Evolutionary conservation across 2,797 vertebrate species (phyloP).

Genomic region (Galago senegalensis): DNA sequence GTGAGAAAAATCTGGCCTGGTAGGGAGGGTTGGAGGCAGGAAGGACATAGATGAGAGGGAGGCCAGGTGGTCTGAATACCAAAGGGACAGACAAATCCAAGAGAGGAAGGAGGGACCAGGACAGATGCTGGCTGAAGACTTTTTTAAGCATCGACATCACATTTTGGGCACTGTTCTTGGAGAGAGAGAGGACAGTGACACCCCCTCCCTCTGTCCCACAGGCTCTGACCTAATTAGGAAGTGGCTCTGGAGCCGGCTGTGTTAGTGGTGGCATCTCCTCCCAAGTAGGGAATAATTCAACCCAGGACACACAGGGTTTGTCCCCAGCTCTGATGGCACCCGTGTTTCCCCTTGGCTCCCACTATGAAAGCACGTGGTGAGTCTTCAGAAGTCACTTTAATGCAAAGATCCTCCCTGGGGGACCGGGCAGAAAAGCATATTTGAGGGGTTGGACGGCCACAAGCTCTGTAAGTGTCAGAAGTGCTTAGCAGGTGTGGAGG

Average conservation of each 20-base stretch:
- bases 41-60: rapidly evolving
- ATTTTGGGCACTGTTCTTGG: rapidly evolving
- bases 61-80: rapidly evolving
- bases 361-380: neutral
- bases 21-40: neutral
- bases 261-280: neutral
- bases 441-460: rapidly evolving
- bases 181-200: neutral
- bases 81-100: neutral
- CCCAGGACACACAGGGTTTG: rapidly evolving
- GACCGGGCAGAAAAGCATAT: rapidly evolving
- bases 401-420: neutral
- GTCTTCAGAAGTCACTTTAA: neutral
- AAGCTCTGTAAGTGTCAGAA: too few relatives aligned
- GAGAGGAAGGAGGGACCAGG: rapidly evolving
- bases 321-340: rapidly evolving
- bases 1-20: rapidly evolving
- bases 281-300: neutral
- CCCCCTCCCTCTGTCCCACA: neutral
- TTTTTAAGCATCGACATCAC: rapidly evolving
- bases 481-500: too few relatives aligned
- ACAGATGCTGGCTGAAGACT: rapidly evolving
- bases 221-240: conserved; percentile 19
- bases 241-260: neutral
- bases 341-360: neutral